Percentiles rank a stretch among this genome's conserved stretches.
Evolutionary conservation across 2,113 vertebrate species (phyloP).

Genomic region (Smithornis capensis): DNA sequence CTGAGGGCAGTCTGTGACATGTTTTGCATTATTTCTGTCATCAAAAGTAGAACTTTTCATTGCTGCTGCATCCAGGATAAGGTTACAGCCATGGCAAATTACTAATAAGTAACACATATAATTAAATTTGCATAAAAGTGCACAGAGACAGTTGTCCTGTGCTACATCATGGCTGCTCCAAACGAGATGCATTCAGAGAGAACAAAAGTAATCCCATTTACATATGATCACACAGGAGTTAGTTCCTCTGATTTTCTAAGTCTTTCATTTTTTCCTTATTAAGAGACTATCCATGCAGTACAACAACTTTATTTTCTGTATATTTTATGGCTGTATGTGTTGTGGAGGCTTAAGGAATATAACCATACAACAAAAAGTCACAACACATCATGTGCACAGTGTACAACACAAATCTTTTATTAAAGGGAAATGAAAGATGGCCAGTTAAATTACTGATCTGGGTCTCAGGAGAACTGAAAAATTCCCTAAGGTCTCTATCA

Average conservation of each 20-base stretch:
- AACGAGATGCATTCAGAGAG: neutral
- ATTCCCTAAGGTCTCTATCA: neutral
- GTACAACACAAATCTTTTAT: neutral
- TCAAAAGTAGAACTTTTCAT: neutral
- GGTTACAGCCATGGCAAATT: neutral
- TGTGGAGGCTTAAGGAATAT: neutral
- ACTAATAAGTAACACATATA: neutral
- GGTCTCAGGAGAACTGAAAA: neutral
- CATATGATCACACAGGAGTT: accelerated
- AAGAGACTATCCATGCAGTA: neutral
- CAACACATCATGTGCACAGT: neutral
- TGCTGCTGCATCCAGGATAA: neutral
- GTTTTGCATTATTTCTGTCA: neutral
- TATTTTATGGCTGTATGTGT: neutral
- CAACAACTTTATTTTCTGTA: neutral
- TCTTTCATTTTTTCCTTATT: neutral
- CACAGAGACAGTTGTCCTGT: neutral
- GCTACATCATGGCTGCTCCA: neutral
- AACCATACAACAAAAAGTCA: neutral
- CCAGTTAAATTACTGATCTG: neutral
- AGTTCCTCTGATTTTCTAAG: neutral
- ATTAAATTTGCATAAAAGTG: neutral
- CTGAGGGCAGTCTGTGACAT: neutral
- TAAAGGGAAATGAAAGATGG: neutral
- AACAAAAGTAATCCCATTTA: neutral